Conservation (phyloP, 2,797 vertebrate genomes). For the Gymnodraco acuticeps region DNA sequence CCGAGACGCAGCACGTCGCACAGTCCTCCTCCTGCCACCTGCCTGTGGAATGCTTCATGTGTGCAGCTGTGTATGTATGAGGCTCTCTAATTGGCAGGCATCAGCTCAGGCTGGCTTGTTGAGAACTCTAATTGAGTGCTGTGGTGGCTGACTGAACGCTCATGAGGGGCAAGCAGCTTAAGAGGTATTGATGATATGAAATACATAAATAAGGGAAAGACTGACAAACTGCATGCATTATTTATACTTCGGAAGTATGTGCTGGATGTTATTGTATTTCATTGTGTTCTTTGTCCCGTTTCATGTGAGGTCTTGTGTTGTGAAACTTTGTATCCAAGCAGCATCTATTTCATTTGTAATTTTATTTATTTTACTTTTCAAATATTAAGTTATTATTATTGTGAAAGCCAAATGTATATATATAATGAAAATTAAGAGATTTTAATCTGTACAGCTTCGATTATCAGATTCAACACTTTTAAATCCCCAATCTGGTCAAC, state of each 20-base stretch:
- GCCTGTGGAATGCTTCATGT: slow-evolving; percentile 68
- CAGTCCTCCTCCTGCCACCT: slow-evolving; percentile 57
- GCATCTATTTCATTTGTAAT: too few relatives aligned
- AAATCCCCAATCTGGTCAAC: not conserved
- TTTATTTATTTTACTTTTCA: too few relatives aligned
- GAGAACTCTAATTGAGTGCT: slow-evolving; percentile 61
- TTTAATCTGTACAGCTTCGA: not conserved
- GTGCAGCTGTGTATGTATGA: slow-evolving; percentile 65
- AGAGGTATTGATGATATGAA: slow-evolving; percentile 17
- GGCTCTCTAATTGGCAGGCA: slow-evolving; percentile 56
- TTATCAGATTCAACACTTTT: not conserved
- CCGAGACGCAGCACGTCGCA: slow-evolving; percentile 8
- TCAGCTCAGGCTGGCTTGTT: slow-evolving; percentile 52
- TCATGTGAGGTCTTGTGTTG: slow-evolving; percentile 23
- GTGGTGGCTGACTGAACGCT: slow-evolving; percentile 48
- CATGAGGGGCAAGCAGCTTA: slow-evolving; percentile 51
- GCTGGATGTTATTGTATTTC: not conserved
- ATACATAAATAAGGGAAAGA: not conserved
- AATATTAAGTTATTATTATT: not conserved
- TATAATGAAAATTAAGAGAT: not conserved
- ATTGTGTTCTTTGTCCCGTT: not conserved
- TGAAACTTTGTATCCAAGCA: slow-evolving; percentile 9
- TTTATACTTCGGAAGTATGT: not conserved
- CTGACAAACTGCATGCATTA: not conserved
- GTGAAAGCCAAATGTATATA: not conserved